A percentile compares a stretch with the other conserved stretches of the same genome.
phyloP scores from a whole-genome alignment of 2,888 invertebrate species.

The Cryptus armator region DNA sequence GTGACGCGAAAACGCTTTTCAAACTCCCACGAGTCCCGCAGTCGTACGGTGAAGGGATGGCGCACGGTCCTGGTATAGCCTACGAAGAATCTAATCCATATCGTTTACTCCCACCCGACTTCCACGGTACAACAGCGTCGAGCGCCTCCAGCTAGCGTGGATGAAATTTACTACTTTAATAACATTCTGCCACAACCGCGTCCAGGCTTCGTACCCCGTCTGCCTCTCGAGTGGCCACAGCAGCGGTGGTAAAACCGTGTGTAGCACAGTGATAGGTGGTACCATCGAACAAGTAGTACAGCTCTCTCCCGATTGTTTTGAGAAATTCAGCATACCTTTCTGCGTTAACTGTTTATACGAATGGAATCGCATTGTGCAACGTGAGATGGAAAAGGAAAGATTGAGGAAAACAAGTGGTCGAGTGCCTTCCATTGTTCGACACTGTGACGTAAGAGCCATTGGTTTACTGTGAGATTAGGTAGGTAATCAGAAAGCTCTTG shows the following conservation, averaged over 20 bases:
- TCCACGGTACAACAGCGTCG: constrained; percentile 15
- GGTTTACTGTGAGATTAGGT: too few species aligned
- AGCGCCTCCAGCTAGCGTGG: constrained; percentile 58
- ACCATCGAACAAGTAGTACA: constrained; percentile 15
- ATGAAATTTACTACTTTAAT: constrained; percentile 81
- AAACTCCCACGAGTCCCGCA: constrained; percentile 30
- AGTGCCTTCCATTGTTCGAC: background rate
- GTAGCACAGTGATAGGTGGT: background rate
- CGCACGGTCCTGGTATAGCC: constrained; percentile 37
- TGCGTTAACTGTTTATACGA: background rate
- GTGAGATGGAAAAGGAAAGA: background rate
- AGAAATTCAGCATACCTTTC: background rate
- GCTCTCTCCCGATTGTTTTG: constrained; percentile 51
- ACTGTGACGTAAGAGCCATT: background rate
- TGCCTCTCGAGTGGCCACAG: constrained; percentile 14
- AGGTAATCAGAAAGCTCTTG: too few species aligned
- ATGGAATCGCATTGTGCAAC: background rate
- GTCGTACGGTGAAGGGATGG: constrained; percentile 19
- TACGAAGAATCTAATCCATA: constrained; percentile 76
- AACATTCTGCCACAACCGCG: constrained; percentile 70
- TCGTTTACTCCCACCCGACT: constrained; percentile 56
- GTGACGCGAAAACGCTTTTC: constrained; percentile 53
- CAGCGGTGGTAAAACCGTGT: background rate
- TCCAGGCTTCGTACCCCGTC: constrained; percentile 45
- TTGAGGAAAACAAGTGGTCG: background rate